Base-by-base conservation (phyloP, 2,113 vertebrate species). In the Lampris megalopsis region DNA sequence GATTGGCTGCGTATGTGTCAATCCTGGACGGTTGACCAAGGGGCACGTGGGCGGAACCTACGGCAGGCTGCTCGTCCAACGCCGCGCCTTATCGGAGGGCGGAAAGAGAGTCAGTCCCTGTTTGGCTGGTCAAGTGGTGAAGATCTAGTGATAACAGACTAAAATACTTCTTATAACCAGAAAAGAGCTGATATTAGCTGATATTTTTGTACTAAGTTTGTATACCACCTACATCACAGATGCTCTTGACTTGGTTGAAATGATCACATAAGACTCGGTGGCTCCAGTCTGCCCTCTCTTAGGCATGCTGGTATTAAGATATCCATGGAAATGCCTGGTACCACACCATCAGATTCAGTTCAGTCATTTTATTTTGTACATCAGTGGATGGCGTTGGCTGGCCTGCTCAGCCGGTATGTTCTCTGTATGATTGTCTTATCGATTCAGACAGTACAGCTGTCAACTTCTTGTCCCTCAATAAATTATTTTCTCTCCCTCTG, bases 1-100 rank as follows among this genome's bases (percentile, higher is more conserved):
- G 67, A 90, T 94, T 1, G 96, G 97, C 78, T 98, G 97, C 0
- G 68, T 97, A 4, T 99, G 97, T 13, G 71, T 98, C 87, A 99
- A 99, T 54, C 97, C 97, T 0, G 97, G 96, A 1, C 95, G 97
- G 0, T 87, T 98, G 77, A 97, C 97, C 2, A 99, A 98, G 90
- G 97, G 97, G 9, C 96, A 94, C 38, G 96, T 97, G 0, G 97
- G 97, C 0, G 97, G 97, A 58, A 98, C 97, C n/a, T 99, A 95
- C 0, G 84, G 95, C 45, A 92, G 96, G 13, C 84, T 99, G 54
- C 92, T 95, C 13, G 9, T 96, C 13, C 90, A 88, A 42, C 80
- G 81, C 35, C 81, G 73, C 9, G 24, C 37, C 2, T 0, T 7
- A 0, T 50, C 45, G 0, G 50, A 69, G 0, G 79, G 85, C 0